Evolutionary conservation across 2,113 vertebrate species (phyloP).

Genomic region (Antechinus flavipes): DNA sequence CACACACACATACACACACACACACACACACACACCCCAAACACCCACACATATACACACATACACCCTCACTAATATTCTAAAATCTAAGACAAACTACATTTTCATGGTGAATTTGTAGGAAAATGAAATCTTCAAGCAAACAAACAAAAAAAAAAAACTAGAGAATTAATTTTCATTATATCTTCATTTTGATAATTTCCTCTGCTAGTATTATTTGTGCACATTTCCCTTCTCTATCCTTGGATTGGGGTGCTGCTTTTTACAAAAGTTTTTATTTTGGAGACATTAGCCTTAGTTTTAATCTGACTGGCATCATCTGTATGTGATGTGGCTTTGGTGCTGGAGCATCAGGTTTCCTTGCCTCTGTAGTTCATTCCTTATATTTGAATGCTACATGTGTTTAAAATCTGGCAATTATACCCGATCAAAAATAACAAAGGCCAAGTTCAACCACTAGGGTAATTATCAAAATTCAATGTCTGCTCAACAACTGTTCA

Average conservation of each 20-base stretch:
- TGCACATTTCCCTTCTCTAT: not conserved
- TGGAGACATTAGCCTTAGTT: conserved; percentile 42
- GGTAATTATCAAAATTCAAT: conserved; percentile 36
- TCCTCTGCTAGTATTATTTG: not conserved
- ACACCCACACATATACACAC: not conserved
- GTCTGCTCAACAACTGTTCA: not conserved
- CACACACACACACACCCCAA: conserved; percentile 16
- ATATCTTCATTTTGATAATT: conserved; percentile 1
- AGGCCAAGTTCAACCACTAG: not conserved
- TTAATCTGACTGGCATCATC: not conserved
- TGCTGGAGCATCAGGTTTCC: conserved; percentile 16
- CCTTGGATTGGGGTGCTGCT: conserved; percentile 20
- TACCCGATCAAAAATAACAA: conserved; percentile 48
- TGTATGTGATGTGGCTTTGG: conserved; percentile 30
- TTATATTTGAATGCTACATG: conserved; percentile 5
- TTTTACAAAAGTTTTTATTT: conserved; percentile 47
- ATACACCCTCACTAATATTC: not conserved
- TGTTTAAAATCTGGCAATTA: conserved; percentile 56
- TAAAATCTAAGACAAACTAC: conserved; percentile 53
- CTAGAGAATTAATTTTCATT: conserved; percentile 40
- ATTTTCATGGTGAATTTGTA: conserved; percentile 41
- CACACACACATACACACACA: conserved; percentile 54
- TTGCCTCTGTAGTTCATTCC: conserved; percentile 31
- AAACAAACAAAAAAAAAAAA: not conserved
- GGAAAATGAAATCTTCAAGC: not conserved